These are phyloP conservation scores for Hystrix brachyura DNA, from an alignment of 2,113 vertebrate species.

Conservation along the genomic window DNA sequence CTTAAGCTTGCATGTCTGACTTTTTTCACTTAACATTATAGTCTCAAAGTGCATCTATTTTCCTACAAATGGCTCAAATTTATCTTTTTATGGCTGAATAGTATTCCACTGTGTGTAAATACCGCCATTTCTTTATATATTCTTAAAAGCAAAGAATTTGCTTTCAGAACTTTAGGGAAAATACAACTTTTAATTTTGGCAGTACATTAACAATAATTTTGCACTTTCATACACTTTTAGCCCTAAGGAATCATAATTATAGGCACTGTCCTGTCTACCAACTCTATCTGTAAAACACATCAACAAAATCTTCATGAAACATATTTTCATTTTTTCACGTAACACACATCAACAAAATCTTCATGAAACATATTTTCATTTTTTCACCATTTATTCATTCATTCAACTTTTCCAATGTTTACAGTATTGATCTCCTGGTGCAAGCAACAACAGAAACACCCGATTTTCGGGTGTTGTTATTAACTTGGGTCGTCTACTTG, in stretches of 20 bases:
- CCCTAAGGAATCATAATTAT: background rate
- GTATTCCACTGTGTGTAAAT: background rate
- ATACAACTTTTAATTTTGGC: background rate
- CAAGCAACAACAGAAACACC: background rate
- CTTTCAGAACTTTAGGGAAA: background rate
- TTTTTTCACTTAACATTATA: background rate
- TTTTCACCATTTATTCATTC: background rate
- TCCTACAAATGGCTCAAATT: background rate
- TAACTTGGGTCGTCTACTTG: background rate
- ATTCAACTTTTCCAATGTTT: background rate
- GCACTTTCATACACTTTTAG: background rate
- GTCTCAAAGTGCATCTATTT: background rate
- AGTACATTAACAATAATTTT: background rate
- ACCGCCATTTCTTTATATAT: background rate
- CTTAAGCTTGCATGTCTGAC: background rate
- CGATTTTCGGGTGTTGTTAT: background rate
- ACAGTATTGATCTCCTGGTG: background rate
- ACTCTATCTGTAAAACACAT: background rate
- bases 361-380: background rate
- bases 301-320: background rate
- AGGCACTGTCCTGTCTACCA: background rate
- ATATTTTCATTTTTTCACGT: background rate
- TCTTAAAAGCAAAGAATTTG: conserved; percentile 14
- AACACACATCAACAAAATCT: background rate
- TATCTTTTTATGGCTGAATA: background rate